These are phyloP conservation scores for Sycophila sp. DNA, from an alignment of 1,140 invertebrate species.

Conservation along the genomic window DNA sequence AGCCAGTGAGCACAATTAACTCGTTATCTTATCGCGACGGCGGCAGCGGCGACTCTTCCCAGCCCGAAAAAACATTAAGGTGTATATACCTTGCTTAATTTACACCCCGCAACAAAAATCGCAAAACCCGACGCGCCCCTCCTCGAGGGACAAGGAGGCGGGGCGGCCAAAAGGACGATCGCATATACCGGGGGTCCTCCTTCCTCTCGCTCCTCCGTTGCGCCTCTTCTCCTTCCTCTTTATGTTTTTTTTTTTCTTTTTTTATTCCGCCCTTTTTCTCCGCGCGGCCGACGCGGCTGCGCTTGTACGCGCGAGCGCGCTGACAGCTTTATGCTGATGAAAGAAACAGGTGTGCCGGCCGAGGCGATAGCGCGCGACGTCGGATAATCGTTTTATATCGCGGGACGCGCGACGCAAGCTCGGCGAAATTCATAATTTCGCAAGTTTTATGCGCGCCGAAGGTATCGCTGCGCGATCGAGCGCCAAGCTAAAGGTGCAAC, in stretches of 20 bases:
- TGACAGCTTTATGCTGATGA: constrained; percentile 41
- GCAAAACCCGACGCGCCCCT: not conserved
- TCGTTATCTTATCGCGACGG: constrained; percentile 65
- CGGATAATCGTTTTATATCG: constrained; percentile 13
- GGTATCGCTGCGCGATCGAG: too few species aligned
- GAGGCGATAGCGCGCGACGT: not conserved
- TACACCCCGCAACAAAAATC: constrained; percentile 51
- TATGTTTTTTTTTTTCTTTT: not conserved
- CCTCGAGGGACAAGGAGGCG: constrained; percentile 10
- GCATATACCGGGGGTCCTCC: too few species aligned
- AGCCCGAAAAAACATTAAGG: constrained; percentile 60
- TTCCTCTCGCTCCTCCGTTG: not conserved
- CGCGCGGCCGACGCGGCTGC: not conserved
- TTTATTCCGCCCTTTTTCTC: not conserved
- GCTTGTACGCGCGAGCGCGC: constrained; percentile 1
- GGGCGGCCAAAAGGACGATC: not conserved
- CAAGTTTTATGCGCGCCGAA: constrained; percentile 1
- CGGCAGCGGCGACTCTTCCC: not conserved
- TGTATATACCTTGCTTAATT: constrained; percentile 62
- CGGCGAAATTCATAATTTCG: constrained; percentile 30
- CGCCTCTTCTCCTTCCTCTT: not conserved
- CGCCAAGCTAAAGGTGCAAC: too few species aligned
- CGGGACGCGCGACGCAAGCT: not conserved
- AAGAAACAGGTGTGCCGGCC: constrained; percentile 27
- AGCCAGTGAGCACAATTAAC: constrained; percentile 67